Conservation (phyloP, 1,140 invertebrate species). For the Psilanteris sp. region DNA sequence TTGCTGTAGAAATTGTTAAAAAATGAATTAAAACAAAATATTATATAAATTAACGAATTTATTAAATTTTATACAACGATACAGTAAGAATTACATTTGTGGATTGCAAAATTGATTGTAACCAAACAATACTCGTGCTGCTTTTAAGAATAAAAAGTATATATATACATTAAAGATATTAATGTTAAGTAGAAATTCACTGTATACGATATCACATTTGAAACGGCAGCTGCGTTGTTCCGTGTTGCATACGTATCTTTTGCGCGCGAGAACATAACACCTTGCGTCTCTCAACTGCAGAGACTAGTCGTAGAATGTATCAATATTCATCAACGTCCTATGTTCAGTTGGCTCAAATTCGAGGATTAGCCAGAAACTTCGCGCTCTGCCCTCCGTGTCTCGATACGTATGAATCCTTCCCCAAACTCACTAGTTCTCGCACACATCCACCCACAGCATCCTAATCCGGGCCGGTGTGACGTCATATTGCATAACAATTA, state of each 20-base stretch:
- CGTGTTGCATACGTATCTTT: conserved; percentile 55
- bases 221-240: conserved; percentile 52
- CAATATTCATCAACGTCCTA: conserved; percentile 81
- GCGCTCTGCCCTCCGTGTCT: conserved; percentile 67
- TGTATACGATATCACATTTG: conserved; percentile 26
- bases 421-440: conserved; percentile 44
- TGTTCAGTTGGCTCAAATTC: conserved; percentile 79
- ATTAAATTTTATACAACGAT: too few relatives aligned
- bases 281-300: conserved; percentile 68
- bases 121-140: too few relatives aligned
- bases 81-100: too few relatives aligned
- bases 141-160: neutral
- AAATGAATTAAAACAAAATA: too few relatives aligned
- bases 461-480: conserved; percentile 76
- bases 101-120: too few relatives aligned
- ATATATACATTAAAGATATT: neutral
- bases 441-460: conserved; percentile 68
- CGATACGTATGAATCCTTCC: conserved; percentile 62
- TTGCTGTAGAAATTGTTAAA: too few relatives aligned
- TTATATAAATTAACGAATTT: too few relatives aligned
- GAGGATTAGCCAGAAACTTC: conserved; percentile 78
- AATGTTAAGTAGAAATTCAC: conserved; percentile 11
- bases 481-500: conserved; percentile 82
- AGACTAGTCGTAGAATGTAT: conserved; percentile 67
- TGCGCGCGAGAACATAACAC: conserved; percentile 62